A percentile compares a stretch with the other conserved stretches of the same genome.
phyloP scores from a whole-genome alignment of 1,140 invertebrate genomes.

The Wiebesia pumilae region DNA sequence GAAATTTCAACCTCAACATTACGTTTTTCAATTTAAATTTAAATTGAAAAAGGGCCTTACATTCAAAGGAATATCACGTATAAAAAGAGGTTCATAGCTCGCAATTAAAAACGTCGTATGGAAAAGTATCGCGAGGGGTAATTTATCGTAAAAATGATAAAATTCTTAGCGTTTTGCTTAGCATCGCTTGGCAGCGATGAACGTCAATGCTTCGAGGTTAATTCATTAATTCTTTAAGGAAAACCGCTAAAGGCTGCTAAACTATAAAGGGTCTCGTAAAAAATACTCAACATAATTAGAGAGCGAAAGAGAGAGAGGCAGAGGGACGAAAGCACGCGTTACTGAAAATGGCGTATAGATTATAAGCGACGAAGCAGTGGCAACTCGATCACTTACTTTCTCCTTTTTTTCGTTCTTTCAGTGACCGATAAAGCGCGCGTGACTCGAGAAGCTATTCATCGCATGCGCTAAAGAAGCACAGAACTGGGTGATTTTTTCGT shows the following conservation, averaged over 20 bases:
- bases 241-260: too few species aligned
- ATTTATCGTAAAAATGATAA: slow-evolving; percentile 49
- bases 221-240: too few species aligned
- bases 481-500: slow-evolving; percentile 14
- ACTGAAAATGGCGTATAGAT: slow-evolving; percentile 11
- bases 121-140: slow-evolving; percentile 32
- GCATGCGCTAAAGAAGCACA: background rate
- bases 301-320: background rate
- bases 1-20: too few species aligned
- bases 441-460: background rate
- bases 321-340: background rate
- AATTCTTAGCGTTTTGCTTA: slow-evolving; percentile 33
- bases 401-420: background rate
- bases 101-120: slow-evolving; percentile 41
- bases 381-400: background rate
- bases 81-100: background rate
- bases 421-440: slow-evolving; percentile 22
- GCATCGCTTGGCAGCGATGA: too few species aligned
- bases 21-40: too few species aligned
- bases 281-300: background rate
- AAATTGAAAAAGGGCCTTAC: too few species aligned
- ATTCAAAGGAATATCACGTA: too few species aligned
- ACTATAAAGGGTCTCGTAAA: background rate
- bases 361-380: slow-evolving; percentile 38
- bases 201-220: too few species aligned